Percentiles rank a stretch among this genome's conserved stretches.
Evolutionary conservation across 2,797 vertebrate species (phyloP).

Genomic region (Sebastes nivosus): DNA sequence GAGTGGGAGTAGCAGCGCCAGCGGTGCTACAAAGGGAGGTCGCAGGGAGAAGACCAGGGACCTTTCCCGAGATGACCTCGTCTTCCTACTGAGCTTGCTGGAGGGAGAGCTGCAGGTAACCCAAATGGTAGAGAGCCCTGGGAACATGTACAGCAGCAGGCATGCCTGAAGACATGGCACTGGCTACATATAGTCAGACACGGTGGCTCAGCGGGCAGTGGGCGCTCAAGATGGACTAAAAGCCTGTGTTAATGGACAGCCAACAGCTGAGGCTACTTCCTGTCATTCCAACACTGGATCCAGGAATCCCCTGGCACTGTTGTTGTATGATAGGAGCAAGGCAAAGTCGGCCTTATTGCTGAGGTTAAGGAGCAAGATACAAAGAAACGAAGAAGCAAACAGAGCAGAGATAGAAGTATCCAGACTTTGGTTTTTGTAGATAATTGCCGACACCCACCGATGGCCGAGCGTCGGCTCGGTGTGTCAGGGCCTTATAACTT

Average conservation of each 20-base stretch:
- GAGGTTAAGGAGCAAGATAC: background rate
- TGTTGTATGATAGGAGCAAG: slow-evolving; percentile 1
- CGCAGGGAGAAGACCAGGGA: slow-evolving; percentile 83
- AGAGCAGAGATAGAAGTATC: background rate
- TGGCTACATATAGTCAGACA: slow-evolving; percentile 29
- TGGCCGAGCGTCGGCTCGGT: too few species aligned
- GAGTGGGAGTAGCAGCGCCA: background rate
- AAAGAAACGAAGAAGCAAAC: background rate
- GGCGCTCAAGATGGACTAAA: slow-evolving; percentile 32
- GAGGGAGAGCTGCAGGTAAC: slow-evolving; percentile 97
- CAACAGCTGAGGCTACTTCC: slow-evolving; percentile 64
- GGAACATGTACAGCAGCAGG: slow-evolving; percentile 8
- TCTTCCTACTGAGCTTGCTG: slow-evolving; percentile 94
- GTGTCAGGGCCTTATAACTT: background rate
- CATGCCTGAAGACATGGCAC: slow-evolving; percentile 36
- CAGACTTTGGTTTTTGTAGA: too few species aligned
- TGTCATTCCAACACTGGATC: slow-evolving; percentile 33
- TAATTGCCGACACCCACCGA: too few species aligned
- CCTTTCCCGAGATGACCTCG: slow-evolving; percentile 93
- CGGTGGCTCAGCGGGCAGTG: slow-evolving; percentile 9
- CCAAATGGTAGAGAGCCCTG: slow-evolving; percentile 22
- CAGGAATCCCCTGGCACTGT: slow-evolving; percentile 27
- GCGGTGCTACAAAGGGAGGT: slow-evolving; percentile 34
- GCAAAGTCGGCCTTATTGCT: background rate
- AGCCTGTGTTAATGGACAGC: slow-evolving; percentile 51